A percentile compares a stretch with the other conserved stretches of the same genome.
phyloP scores from a whole-genome alignment of 2,888 invertebrate genomes.

The Eupithecia subumbrata region DNA sequence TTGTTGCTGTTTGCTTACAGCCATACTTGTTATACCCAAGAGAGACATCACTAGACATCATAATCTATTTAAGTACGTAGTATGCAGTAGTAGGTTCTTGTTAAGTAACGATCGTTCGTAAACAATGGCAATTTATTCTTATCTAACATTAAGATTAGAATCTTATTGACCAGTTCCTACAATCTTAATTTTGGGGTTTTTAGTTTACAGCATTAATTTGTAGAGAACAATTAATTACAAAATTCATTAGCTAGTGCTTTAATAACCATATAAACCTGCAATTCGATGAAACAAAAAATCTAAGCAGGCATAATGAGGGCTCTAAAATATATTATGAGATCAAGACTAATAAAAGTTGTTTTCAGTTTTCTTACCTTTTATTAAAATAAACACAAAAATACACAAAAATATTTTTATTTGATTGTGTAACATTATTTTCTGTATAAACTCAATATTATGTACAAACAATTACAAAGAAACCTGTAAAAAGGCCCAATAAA shows the following conservation, averaged over 20 bases:
- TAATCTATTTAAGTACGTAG: not conserved
- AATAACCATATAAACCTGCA: not conserved
- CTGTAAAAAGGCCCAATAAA: not conserved
- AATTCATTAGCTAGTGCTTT: not conserved
- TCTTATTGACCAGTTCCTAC: slow-evolving; percentile 15
- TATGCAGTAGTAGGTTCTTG: not conserved
- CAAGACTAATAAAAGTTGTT: not conserved
- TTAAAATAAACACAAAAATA: not conserved
- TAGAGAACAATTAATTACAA: slow-evolving; percentile 5
- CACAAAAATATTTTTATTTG: not conserved
- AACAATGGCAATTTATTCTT: slow-evolving; percentile 9
- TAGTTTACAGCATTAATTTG: not conserved
- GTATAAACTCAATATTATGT: not conserved
- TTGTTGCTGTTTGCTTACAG: not conserved
- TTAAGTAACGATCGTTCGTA: not conserved
- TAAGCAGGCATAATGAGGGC: not conserved
- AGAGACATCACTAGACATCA: not conserved
- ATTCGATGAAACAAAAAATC: not conserved
- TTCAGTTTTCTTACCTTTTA: not conserved
- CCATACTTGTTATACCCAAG: not conserved
- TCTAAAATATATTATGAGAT: not conserved
- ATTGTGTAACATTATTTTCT: not conserved
- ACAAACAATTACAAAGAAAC: not conserved
- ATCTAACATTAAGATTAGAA: slow-evolving; percentile 8
- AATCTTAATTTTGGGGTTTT: slow-evolving; percentile 12